Evolutionary conservation across 2,113 vertebrate species (phyloP), one percentile per base, ranked within the genome.

Genomic region (Otis tarda): DNA sequence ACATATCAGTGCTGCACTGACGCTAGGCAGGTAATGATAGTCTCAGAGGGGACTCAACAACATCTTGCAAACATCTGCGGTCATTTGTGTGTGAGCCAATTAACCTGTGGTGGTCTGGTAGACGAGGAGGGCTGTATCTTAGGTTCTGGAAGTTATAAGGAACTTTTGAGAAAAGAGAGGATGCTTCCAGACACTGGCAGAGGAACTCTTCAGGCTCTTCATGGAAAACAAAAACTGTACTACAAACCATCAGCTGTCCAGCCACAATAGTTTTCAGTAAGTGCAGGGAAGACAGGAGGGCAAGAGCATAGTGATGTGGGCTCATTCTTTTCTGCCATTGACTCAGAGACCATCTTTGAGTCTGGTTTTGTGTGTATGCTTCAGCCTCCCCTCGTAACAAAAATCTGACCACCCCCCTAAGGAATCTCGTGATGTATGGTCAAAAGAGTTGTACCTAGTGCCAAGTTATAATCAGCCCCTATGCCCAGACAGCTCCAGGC

Each of bases 21-120:
- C 5, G 8, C 35, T 92, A 76, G 60, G 73, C 86, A 97, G 93
- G 94, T 95, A 97, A 63, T 84, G 78, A 94, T 84, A 92, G 68
- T 89, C 95, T 94, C 94, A 73, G 74, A 95, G 64, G 93, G 83
- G 91, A 89, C 79, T 85, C 74, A 23, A 12, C 53, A 93, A 95
- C 94, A 96, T 95, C 95, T 95, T 45, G 69, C 96, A 94, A 94
- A 95, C 94, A 97, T 86, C 95, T 96, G 96, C 74, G 89, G 94
- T 88, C 77, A 95, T 85, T 87, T 88, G 53, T 70, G 68, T 23
- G 65, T 65, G 33, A 88, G 57, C 77, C 89, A 95, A 70, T 86
- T 95, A 88, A 95, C 94, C 60, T 90, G 28, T 91, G 85, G 67
- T 87, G 83, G 94, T 70, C 82, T 67, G 14, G 65, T 87, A 70